Base-by-base conservation (phyloP, 2,113 vertebrate genomes). In the Sinocyclocheilus anophthalmus region DNA sequence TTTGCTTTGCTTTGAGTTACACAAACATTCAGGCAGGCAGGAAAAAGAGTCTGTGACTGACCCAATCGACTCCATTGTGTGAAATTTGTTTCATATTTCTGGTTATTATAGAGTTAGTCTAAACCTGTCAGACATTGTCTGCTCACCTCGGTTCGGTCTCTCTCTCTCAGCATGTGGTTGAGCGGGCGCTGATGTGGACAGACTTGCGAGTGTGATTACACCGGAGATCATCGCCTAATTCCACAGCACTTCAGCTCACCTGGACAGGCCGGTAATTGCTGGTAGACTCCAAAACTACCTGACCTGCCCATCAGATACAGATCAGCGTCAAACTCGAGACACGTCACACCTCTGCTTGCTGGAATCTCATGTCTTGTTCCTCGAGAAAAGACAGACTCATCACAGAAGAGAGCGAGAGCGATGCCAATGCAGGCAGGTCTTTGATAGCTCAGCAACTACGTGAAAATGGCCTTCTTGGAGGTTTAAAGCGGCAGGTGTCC, bases 181-280 rank as follows among this genome's bases (percentile, higher is more conserved):
- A 42, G 48, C 13, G 20, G 67, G n/a, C 53, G 42, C 26, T 84
- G 67, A 84, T 84, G 39, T 37, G 65, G 70, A 65, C 37, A 16
- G 81, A 84, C 42, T 61, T 87, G 48, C 61, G 67, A 39, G 37
- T 61, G 53, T 86, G 85, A 84, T 84, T 84, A 76, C 73, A 83
- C 73, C 67, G 48, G 50, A 87, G 81, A 84, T 79, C 75, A 81
- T 45, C 7, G 20, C 33, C 75, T 84, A 76, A 84, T 78, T 84
- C 81, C 63, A 22, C 61, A 70, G 73, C 33, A 70, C 73, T 79
- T 61, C 75, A 30, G 75, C 81, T 84, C 75, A 82, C 24, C 75
- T n/a, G 86, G 82, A 87, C 86, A 80, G 57, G 75, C 75, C 13
- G 75, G 82, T 87, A 87, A 87, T 87, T 84, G 72, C 76, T 78